These are phyloP conservation scores for Polyergus mexicanus DNA, from an alignment of 1,140 invertebrate genomes.

Conservation along the genomic window DNA sequence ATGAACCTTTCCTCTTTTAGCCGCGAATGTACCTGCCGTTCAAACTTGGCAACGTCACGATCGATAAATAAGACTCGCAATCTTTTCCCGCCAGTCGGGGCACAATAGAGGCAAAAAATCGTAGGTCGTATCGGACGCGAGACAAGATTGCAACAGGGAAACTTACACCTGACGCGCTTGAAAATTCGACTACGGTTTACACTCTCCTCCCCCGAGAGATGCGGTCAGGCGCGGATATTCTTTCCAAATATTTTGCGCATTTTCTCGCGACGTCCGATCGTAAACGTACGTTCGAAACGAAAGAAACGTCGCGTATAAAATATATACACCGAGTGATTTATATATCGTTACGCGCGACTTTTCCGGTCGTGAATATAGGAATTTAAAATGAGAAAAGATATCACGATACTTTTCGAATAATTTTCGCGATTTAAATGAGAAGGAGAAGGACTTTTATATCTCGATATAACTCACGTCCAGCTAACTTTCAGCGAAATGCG, in stretches of 20 bases:
- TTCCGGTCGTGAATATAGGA: neutral
- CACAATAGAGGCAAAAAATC: constrained; percentile 50
- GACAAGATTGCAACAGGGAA: constrained; percentile 62
- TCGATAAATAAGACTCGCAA: constrained; percentile 62
- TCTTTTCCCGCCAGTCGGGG: constrained; percentile 54
- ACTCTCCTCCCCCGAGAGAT: too few species aligned
- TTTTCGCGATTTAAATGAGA: neutral
- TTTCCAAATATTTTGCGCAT: constrained; percentile 41
- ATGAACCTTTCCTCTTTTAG: constrained; percentile 24
- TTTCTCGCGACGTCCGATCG: constrained; percentile 4
- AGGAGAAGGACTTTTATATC: neutral
- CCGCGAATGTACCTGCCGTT: constrained; percentile 28
- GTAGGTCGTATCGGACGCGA: constrained; percentile 51
- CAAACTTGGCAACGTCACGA: constrained; percentile 50
- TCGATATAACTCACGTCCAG: neutral
- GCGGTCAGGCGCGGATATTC: constrained; percentile 48
- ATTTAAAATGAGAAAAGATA: neutral
- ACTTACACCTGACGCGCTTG: constrained; percentile 59
- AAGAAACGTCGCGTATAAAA: constrained; percentile 28
- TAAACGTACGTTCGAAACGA: constrained; percentile 25
- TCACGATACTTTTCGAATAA: neutral
- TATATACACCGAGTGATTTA: neutral
- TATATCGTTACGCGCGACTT: neutral
- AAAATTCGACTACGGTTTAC: constrained; percentile 49
- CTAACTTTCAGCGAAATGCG: neutral